These are phyloP conservation scores for Melangyna quadrimaculata DNA, from an alignment of 2,888 invertebrate species.

Conservation along the genomic window DNA sequence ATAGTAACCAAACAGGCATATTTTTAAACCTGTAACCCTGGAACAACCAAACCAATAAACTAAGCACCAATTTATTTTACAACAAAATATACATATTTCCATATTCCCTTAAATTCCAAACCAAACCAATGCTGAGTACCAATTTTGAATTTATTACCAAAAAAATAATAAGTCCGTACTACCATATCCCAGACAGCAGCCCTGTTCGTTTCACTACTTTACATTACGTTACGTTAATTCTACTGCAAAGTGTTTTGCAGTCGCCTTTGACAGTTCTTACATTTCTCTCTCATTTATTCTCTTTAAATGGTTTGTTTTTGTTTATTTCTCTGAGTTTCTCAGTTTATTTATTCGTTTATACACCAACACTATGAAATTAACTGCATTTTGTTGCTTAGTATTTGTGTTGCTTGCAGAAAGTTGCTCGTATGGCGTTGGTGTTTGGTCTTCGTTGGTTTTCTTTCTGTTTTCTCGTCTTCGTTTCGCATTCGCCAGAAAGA, in stretches of 20 bases:
- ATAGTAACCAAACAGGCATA: too few relatives aligned
- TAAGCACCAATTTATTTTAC: too few relatives aligned
- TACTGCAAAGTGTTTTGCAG: constrained; percentile 29
- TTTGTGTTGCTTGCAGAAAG: constrained; percentile 32
- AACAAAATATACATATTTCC: too few relatives aligned
- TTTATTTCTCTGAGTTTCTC: constrained; percentile 58
- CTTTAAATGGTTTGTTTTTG: constrained; percentile 69
- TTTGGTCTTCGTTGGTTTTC: constrained; percentile 18
- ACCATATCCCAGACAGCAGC: not conserved
- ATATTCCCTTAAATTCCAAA: too few relatives aligned
- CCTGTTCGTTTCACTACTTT: constrained; percentile 9
- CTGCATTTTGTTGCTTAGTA: constrained; percentile 10
- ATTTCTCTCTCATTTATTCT: constrained; percentile 19
- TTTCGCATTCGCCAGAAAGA: constrained; percentile 60
- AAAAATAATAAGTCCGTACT: too few relatives aligned
- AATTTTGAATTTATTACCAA: too few relatives aligned
- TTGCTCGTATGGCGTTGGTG: not conserved
- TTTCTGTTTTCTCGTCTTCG: not conserved
- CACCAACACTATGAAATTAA: constrained; percentile 29
- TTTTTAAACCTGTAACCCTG: too few relatives aligned
- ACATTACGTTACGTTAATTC: constrained; percentile 37
- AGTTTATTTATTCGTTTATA: not conserved
- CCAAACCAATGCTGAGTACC: too few relatives aligned
- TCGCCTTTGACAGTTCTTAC: constrained; percentile 34
- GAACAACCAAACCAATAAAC: too few relatives aligned